phyloP scores from a whole-genome alignment of 2,888 invertebrate genomes.

The Xylota sylvarum region DNA sequence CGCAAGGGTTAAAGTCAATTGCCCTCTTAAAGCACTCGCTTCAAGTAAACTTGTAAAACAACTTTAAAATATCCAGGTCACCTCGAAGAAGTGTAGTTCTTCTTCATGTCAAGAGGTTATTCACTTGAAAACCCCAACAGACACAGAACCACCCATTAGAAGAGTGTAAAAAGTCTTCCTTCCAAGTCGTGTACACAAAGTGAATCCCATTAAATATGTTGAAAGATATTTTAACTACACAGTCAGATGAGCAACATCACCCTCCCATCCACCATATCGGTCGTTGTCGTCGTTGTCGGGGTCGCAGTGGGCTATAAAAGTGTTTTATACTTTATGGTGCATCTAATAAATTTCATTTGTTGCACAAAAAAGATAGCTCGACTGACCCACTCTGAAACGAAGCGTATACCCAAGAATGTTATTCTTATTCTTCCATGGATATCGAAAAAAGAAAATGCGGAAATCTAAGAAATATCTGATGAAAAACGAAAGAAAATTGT shows the following conservation, averaged over 20 bases:
- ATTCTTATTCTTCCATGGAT: conserved; percentile 4
- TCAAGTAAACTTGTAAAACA: conserved; percentile 30
- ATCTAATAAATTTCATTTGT: conserved; percentile 55
- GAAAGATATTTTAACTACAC: conserved; percentile 49
- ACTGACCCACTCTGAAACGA: conserved; percentile 60
- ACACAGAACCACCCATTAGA: conserved; percentile 26
- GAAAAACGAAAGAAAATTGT: conserved; percentile 19
- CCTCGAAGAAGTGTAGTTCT: conserved; percentile 20
- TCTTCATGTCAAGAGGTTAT: conserved; percentile 40
- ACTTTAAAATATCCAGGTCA: conserved; percentile 49
- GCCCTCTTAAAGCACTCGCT: conserved; percentile 20
- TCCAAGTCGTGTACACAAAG: not conserved
- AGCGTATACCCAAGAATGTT: conserved; percentile 22
- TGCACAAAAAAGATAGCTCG: conserved; percentile 32
- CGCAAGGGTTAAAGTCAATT: conserved; percentile 54
- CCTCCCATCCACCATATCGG: not conserved
- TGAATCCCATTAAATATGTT: conserved; percentile 65
- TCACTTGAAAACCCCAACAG: conserved; percentile 47
- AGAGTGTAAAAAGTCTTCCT: conserved; percentile 20
- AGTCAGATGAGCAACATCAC: conserved; percentile 39
- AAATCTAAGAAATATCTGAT: conserved; percentile 25
- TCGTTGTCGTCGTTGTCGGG: not conserved
- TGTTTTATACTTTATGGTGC: conserved; percentile 49
- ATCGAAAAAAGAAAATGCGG: conserved; percentile 37
- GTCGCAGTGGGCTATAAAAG: conserved; percentile 1